Evolutionary conservation across 2,888 invertebrate species (phyloP), one percentile per base, ranked within the genome.

Genomic region (Pandemis heparana): DNA sequence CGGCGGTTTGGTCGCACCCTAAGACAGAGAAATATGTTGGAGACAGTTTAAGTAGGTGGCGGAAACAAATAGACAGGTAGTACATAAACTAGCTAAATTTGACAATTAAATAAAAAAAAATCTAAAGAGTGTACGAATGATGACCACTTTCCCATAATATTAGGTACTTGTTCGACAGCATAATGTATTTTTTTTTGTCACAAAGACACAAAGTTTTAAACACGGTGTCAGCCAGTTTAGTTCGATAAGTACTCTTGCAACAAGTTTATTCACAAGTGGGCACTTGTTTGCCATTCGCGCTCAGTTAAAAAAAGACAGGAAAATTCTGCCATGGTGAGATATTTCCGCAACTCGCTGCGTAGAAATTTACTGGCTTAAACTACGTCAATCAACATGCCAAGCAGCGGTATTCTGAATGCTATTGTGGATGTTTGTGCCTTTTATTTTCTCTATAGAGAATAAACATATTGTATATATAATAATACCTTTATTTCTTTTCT

Each of bases 341-440:
- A 67, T 62, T 62, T 62, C 38, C 61, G 39, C 43, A 10, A 56
- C 23, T 16, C 39, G 53, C 60, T 51, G 41, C n/a, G 65, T 23
- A 32, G 60, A 39, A 66, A 71, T 53, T 43, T 23, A 41, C 43
- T 67, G 43, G 16, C 38, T 60, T 51, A 43, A 43, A 63, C 41
- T 63, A 18, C 61, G 23, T 71, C 66, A 43, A 61, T 66, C 43
- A 61, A 71, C 66, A 62, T 67, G 60, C 60, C 61, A 43, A 63
- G 43, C 43, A 23, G 7, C 9, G 8, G 18, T 53, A 53, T 18
- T 18, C 18, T 53, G 53, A 53, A 53, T 53, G 53, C 4, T 53
- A 18, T 18, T 5, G 16, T 18, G 53, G 8, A 53, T 53, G 16
- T 53, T 53, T 51, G 16, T 7, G 8, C 16, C 16, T 51, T 51